phyloP scores from a whole-genome alignment of 1,140 invertebrate species.

The Helicoverpa zea region DNA sequence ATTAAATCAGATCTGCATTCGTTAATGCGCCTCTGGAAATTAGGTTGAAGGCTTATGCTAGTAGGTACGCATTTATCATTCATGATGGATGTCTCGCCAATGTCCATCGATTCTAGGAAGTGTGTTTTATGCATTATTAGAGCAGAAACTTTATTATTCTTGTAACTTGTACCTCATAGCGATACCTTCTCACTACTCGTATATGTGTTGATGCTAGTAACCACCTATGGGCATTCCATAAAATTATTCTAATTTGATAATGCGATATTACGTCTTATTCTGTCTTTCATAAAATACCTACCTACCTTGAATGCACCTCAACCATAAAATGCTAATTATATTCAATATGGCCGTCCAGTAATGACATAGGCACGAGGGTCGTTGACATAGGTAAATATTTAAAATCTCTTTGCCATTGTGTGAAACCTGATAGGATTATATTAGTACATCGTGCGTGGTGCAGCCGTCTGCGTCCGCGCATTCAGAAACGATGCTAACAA shows the following conservation, averaged over 20 bases:
- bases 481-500: constrained; percentile 39
- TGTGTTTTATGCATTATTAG: too few relatives aligned
- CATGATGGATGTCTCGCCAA: too few relatives aligned
- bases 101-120: too few relatives aligned
- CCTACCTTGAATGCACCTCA: background rate
- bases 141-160: too few relatives aligned
- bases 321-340: constrained; percentile 29
- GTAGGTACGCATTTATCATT: too few relatives aligned
- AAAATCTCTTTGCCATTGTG: constrained; percentile 40
- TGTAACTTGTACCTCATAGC: too few relatives aligned
- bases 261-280: too few relatives aligned
- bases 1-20: background rate
- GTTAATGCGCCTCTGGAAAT: background rate
- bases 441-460: constrained; percentile 41
- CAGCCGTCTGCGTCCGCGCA: constrained; percentile 20
- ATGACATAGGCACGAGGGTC: constrained; percentile 35
- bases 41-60: background rate
- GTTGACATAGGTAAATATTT: constrained; percentile 39
- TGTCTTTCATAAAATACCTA: background rate
- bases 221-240: too few relatives aligned
- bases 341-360: constrained; percentile 32
- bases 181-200: too few relatives aligned
- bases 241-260: too few relatives aligned
- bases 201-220: too few relatives aligned
- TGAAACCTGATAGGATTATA: constrained; percentile 47